A percentile compares a stretch with the other conserved stretches of the same genome.
Conservation (phyloP, 2,113 vertebrate species). For the Apus apus region DNA sequence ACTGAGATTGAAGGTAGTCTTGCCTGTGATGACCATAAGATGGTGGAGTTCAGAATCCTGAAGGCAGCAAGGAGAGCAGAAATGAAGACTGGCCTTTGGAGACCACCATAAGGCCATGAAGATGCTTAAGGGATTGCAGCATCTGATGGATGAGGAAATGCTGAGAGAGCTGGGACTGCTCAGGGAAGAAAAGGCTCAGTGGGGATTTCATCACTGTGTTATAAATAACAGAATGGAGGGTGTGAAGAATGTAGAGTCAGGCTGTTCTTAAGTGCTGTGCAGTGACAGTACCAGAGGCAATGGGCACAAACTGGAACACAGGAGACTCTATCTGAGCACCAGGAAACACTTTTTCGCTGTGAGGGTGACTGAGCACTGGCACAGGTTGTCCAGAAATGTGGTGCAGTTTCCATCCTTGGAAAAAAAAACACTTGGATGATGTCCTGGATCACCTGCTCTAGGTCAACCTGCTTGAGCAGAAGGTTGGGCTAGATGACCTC, state of each 20-base stretch:
- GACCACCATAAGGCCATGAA: accelerated
- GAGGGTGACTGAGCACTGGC: no score
- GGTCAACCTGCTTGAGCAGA: not conserved
- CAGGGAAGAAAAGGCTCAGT: no score
- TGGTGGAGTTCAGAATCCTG: not conserved
- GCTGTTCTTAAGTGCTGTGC: no score
- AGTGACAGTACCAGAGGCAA: no score
- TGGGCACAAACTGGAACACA: no score
- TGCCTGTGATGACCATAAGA: not conserved
- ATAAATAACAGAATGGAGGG: no score
- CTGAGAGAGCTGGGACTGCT: not conserved
- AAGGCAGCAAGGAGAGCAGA: not conserved
- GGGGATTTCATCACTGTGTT: no score
- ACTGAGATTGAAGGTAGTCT: not conserved
- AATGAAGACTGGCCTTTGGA: not conserved
- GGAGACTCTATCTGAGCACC: no score
- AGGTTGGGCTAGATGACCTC: not conserved
- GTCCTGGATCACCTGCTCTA: not conserved
- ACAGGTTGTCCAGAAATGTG: no score
- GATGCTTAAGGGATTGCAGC: not conserved
- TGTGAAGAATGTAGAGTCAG: no score
- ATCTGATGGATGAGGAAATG: not conserved
- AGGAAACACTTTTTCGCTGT: no score
- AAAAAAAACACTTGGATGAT: not conserved
- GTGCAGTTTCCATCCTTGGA: not conserved